Percentiles rank a stretch among this genome's conserved stretches.
These are phyloP conservation scores for Willowsia nigromaculata DNA, from an alignment of 2,888 invertebrate genomes.

Conservation along the genomic window DNA sequence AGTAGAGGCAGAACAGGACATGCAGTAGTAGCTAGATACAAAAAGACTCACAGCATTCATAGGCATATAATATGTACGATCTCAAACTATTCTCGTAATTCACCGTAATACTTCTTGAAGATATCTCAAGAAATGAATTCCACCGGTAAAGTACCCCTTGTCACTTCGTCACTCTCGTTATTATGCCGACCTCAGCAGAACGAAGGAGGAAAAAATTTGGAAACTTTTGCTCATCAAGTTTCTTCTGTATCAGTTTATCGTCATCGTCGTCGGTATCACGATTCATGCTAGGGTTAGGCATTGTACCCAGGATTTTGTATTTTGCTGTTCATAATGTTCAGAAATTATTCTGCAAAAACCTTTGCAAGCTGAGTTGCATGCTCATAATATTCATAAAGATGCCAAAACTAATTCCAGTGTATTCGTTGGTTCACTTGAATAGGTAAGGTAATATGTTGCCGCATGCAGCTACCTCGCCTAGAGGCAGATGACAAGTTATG, in stretches of 20 bases:
- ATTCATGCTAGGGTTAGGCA: not conserved
- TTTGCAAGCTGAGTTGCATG: slow-evolving; percentile 23
- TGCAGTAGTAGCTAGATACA: not conserved
- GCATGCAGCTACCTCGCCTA: slow-evolving; percentile 54
- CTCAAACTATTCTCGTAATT: slow-evolving; percentile 67
- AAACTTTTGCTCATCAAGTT: slow-evolving; percentile 64
- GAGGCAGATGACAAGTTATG: slow-evolving; percentile 70
- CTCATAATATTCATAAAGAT: slow-evolving; percentile 64
- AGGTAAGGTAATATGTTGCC: not conserved
- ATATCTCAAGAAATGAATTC: slow-evolving; percentile 65
- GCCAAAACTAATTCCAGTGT: slow-evolving; percentile 68
- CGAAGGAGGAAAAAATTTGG: slow-evolving; percentile 15
- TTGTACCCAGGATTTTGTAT: not conserved
- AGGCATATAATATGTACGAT: not conserved
- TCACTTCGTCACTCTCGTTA: slow-evolving; percentile 69
- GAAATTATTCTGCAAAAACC: not conserved
- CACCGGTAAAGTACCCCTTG: slow-evolving; percentile 66
- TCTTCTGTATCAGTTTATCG: slow-evolving; percentile 36
- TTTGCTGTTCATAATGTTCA: slow-evolving; percentile 11
- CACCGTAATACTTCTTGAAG: slow-evolving; percentile 64
- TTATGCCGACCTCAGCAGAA: slow-evolving; percentile 65
- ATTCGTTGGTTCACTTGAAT: not conserved
- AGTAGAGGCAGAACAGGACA: not conserved
- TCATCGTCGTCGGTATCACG: not conserved
- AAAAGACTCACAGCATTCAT: not conserved